These are phyloP conservation scores for Pipistrellus pygmaeus DNA, from an alignment of 2,797 vertebrate genomes.

Conservation along the genomic window DNA sequence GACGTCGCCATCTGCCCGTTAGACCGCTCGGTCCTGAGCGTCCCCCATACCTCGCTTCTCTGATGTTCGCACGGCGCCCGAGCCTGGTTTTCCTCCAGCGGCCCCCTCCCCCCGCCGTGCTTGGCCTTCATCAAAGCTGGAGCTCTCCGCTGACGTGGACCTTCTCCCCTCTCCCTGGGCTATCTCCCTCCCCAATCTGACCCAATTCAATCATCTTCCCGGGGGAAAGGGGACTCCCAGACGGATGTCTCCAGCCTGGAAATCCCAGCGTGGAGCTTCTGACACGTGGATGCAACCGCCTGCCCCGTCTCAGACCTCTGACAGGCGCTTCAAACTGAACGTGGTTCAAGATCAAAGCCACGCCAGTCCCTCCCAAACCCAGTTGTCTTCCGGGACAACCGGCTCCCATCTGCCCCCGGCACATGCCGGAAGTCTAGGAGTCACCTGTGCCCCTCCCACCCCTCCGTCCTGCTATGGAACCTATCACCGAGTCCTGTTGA, in stretches of 20 bases:
- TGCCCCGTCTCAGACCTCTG: not conserved
- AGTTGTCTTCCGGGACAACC: not conserved
- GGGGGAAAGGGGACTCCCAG: not conserved
- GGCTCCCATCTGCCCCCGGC: not conserved
- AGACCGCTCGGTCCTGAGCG: not conserved
- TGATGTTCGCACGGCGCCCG: not conserved
- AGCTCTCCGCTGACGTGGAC: not conserved
- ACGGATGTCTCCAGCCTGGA: not conserved
- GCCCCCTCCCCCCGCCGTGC: not conserved
- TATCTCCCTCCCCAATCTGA: conserved; percentile 43
- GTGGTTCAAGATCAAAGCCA: conserved; percentile 27
- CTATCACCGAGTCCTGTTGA: not conserved
- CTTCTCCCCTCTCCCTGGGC: not conserved
- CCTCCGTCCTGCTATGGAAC: not conserved
- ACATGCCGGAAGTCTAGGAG: not conserved
- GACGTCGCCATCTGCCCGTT: not conserved
- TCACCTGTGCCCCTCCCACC: not conserved
- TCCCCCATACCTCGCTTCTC: not conserved
- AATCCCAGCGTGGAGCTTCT: not conserved
- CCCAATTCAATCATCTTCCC: not conserved
- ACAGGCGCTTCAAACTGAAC: conserved; percentile 1
- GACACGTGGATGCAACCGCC: not conserved
- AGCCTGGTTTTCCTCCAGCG: not conserved
- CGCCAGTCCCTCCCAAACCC: not conserved
- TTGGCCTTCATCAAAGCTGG: not conserved